Base-by-base conservation (phyloP, 1,140 invertebrate genomes). In the Kradibia gibbosae region DNA sequence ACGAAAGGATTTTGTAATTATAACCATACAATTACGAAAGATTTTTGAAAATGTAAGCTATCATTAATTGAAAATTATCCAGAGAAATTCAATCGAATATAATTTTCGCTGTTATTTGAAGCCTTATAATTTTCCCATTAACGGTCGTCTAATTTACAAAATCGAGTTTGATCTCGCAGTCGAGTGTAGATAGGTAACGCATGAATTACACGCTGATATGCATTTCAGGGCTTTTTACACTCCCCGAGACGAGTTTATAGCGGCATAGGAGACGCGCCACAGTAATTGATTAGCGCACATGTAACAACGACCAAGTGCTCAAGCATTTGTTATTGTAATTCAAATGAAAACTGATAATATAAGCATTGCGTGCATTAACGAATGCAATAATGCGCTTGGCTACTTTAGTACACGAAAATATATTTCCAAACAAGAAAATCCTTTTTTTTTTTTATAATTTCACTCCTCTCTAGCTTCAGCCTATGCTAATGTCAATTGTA, bases 271-370 rank as follows among this genome's bases (percentile, higher is more conserved):
- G 76, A 25, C 31, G 7, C 20, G 57, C 31, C 31, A 31, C 22
- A 48, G 20, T 71, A 71, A 78, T 67, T 62, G 67, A 78, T 78
- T 78, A 78, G 60, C 28, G 45, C 71, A 48, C 39, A 71, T 72
- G 36, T 72, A 79, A 79, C 73, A 79, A 73, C 70, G 25, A n/a
- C 25, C 10, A 11, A 45, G 28, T 48, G n/a, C 48, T 3, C 45
- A 17, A 28, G 50, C 36, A 81, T 81, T 81, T 81, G 74, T 76
- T 75, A 28, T 13, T 78, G 81, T 71, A 78, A 73, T 65, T 78
- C 78, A 73, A 82, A 82, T 82, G 81, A 82, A 82, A 82, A 78
- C 75, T 73, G 75, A 82, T 82, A 82, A 78, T 77, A 28, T 50
- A 36, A 25, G 45, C 65, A 42, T 55, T 34, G 39, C 48, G 34